phyloP scores from a whole-genome alignment of 2,888 invertebrate species.

The Drymonia ruficornis region DNA sequence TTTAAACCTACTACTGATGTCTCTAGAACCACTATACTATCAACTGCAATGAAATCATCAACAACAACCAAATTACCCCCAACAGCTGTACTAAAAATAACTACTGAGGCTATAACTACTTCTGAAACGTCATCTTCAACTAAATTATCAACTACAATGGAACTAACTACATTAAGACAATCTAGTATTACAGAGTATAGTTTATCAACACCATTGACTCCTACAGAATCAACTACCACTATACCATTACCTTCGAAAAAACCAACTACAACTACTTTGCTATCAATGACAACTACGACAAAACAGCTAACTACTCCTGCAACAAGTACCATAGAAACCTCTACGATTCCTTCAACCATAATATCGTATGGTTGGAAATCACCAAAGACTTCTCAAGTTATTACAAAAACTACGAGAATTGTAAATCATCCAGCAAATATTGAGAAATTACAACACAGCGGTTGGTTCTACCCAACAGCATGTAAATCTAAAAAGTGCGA shows the following conservation, averaged over 20 bases:
- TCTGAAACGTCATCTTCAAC: conserved; percentile 2
- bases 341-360: background rate
- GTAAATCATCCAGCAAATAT: background rate
- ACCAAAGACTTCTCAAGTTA: background rate
- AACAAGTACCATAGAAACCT: background rate
- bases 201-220: conserved; percentile 2
- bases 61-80: background rate
- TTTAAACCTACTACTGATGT: background rate
- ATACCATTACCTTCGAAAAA: background rate
- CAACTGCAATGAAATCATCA: background rate
- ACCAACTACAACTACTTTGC: conserved; percentile 7
- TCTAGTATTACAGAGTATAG: background rate
- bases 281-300: conserved; percentile 8
- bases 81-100: conserved; percentile 11
- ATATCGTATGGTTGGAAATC: background rate
- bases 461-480: conserved; percentile 30
- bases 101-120: conserved; percentile 9
- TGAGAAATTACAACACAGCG: conserved; percentile 2
- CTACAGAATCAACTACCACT: background rate
- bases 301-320: background rate
- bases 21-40: background rate
- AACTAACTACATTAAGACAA: conserved; percentile 3
- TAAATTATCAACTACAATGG: conserved; percentile 3
- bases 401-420: background rate
- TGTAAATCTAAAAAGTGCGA: conserved; percentile 39